phyloP scores from a whole-genome alignment of 2,797 vertebrate genomes.

The Gambelia wislizenii region DNA sequence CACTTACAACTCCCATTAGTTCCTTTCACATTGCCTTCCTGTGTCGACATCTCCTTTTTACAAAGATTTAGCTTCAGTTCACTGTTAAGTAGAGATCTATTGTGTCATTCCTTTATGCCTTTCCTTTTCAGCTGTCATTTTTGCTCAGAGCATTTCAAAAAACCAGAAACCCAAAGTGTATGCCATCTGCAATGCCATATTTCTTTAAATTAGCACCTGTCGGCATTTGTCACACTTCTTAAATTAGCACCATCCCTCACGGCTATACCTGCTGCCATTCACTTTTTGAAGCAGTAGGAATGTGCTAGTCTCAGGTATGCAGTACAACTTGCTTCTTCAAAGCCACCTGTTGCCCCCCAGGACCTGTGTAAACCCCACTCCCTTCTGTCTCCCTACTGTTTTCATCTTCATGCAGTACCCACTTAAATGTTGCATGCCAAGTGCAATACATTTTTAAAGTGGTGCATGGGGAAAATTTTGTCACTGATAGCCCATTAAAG shows the following conservation, averaged over 20 bases:
- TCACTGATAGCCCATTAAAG: too few relatives aligned
- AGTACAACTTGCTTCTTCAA: not conserved
- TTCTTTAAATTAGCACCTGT: conserved; percentile 39
- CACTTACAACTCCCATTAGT: conserved; percentile 11
- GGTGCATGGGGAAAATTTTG: too few relatives aligned
- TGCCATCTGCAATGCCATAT: conserved; percentile 23
- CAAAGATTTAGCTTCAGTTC: not conserved
- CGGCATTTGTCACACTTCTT: conserved; percentile 14
- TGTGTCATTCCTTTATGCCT: not conserved
- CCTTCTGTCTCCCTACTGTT: not conserved
- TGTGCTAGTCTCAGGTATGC: not conserved
- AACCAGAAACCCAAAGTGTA: conserved; percentile 12
- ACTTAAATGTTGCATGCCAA: not conserved
- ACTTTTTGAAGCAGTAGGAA: not conserved
- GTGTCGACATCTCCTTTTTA: not conserved
- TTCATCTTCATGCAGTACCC: not conserved
- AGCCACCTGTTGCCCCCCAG: not conserved
- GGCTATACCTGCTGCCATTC: not conserved
- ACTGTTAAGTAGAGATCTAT: conserved; percentile 4
- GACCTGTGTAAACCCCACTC: not conserved
- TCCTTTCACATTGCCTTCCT: not conserved
- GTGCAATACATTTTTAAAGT: not conserved
- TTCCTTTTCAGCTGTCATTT: conserved; percentile 15
- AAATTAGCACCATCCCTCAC: conserved; percentile 30
- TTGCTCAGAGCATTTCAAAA: conserved; percentile 26